Evolutionary conservation across 2,113 vertebrate genomes (phyloP).

Genomic region (Nanorana parkeri): DNA sequence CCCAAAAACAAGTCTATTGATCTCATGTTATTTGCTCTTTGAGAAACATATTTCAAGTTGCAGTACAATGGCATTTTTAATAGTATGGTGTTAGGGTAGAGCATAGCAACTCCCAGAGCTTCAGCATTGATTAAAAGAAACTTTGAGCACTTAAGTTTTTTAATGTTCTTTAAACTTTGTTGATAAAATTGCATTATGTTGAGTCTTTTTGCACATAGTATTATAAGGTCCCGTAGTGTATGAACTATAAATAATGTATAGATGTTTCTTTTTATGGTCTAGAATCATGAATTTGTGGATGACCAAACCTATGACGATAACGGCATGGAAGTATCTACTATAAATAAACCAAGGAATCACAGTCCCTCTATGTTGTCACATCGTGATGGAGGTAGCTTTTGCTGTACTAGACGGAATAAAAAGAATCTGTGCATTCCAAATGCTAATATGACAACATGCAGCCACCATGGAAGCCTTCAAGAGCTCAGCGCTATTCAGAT

Average conservation of each 20-base stretch:
- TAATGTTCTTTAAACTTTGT: no score
- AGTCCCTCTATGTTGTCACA: conserved; percentile 86
- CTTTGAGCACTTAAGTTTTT: no score
- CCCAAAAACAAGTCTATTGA: no score
- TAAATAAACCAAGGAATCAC: conserved; percentile 80
- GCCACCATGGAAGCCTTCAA: conserved; percentile 81
- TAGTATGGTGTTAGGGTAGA: no score
- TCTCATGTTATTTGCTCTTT: no score
- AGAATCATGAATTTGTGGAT: conserved; percentile 96
- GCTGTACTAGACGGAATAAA: conserved; percentile 87
- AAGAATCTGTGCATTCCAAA: conserved; percentile 88
- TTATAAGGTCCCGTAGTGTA: background rate
- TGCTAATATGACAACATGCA: conserved; percentile 71
- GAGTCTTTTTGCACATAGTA: background rate
- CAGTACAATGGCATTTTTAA: no score
- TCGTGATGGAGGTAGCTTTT: conserved; percentile 82
- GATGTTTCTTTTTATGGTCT: conserved; percentile 41
- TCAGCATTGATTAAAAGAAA: no score
- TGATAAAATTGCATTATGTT: background rate
- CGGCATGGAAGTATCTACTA: conserved; percentile 83
- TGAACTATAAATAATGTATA: conserved; percentile 7
- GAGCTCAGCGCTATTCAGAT: conserved; percentile 97
- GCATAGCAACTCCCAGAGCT: no score
- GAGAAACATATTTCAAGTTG: no score
- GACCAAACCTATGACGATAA: conserved; percentile 86